A percentile compares a stretch with the other conserved stretches of the same genome.
Conservation (phyloP, 2,888 invertebrate genomes). For the Flabesymbios commensalis region DNA sequence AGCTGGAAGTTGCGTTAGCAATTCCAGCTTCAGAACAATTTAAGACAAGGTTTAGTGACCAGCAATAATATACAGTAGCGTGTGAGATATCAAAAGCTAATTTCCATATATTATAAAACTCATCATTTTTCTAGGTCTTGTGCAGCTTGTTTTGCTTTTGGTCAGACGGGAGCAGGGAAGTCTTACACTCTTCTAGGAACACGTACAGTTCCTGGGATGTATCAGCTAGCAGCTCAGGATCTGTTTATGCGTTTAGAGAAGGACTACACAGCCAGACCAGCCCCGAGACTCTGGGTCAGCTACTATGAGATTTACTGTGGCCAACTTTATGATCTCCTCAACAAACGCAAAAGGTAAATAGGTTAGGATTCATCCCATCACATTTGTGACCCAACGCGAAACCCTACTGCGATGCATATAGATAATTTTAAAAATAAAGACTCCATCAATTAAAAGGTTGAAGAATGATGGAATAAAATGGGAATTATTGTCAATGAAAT, state of each 20-base stretch:
- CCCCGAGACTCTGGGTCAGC: constrained; percentile 56
- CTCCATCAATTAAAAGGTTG: too few relatives aligned
- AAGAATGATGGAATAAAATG: too few relatives aligned
- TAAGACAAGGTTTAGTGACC: too few relatives aligned
- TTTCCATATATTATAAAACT: too few relatives aligned
- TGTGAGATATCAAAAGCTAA: too few relatives aligned
- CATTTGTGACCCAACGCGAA: too few relatives aligned
- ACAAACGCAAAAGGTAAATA: constrained; percentile 57
- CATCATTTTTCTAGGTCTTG: constrained; percentile 47
- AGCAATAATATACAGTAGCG: too few relatives aligned
- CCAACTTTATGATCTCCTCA: constrained; percentile 59
- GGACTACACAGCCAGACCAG: constrained; percentile 32
- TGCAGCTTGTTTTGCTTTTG: constrained; percentile 60
- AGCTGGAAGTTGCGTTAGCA: too few relatives aligned
- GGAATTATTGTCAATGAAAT: too few relatives aligned
- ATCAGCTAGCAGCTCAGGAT: constrained; percentile 54
- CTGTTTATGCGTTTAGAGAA: constrained; percentile 51
- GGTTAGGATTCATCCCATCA: not conserved
- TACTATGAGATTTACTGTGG: constrained; percentile 61
- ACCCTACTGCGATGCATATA: too few relatives aligned
- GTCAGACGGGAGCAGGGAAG: constrained; percentile 60
- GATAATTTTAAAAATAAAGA: too few relatives aligned
- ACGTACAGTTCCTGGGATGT: constrained; percentile 50
- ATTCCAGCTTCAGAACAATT: too few relatives aligned
- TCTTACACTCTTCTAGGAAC: constrained; percentile 59